phyloP scores from a whole-genome alignment of 2,797 vertebrate genomes.

The Coluber constrictor region DNA sequence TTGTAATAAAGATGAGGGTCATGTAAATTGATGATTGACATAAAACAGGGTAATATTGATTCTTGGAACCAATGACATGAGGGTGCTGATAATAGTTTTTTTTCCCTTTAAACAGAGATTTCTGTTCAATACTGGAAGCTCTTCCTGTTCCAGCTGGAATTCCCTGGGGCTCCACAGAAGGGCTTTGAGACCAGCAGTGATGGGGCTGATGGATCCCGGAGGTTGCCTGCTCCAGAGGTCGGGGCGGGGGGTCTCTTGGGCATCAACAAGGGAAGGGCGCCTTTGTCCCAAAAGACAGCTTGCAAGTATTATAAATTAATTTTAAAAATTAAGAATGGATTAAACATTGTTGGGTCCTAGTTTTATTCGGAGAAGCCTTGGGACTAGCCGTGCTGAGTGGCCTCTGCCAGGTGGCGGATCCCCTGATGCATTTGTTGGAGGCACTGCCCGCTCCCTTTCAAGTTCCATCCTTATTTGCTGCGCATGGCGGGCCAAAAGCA shows the following conservation, averaged over 20 bases:
- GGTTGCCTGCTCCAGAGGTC: background rate
- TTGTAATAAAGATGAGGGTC: background rate
- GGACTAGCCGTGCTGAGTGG: background rate
- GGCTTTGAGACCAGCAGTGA: background rate
- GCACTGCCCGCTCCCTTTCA: background rate
- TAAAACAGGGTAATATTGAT: background rate
- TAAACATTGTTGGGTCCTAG: background rate
- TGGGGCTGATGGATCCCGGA: background rate
- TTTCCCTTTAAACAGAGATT: background rate
- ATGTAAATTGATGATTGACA: background rate
- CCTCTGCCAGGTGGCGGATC: background rate
- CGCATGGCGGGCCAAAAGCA: background rate
- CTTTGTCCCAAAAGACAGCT: background rate
- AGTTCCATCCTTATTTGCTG: background rate
- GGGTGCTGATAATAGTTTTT: background rate
- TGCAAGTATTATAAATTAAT: background rate
- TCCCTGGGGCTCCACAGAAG: no score
- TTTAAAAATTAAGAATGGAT: background rate
- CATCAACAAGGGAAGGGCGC: background rate
- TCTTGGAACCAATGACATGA: background rate
- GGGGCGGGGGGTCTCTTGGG: background rate
- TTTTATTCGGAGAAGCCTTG: background rate
- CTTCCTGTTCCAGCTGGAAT: background rate
- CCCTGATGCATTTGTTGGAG: background rate
- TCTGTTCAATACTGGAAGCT: background rate